These are phyloP conservation scores for Eulemur macaco DNA, from an alignment of 2,113 vertebrate genomes.

Conservation along the genomic window DNA sequence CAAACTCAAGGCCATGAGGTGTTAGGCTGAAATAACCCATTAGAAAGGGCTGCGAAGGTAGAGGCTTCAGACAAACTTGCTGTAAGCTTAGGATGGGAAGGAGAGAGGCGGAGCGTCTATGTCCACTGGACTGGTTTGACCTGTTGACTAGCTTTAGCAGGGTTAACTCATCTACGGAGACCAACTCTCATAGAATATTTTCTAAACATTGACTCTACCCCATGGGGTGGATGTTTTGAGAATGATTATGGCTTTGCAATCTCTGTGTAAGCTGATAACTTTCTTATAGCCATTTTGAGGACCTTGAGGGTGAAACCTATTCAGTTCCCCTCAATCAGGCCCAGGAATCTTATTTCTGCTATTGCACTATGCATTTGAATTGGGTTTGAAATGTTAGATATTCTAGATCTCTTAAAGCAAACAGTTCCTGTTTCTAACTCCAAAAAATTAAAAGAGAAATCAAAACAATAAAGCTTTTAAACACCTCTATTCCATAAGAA, in stretches of 20 bases:
- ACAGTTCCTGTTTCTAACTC: not conserved
- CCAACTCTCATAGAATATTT: not conserved
- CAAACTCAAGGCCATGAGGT: not conserved
- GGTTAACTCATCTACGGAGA: not conserved
- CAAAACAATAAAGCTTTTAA: not conserved
- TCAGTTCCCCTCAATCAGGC: not conserved
- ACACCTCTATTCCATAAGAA: not conserved
- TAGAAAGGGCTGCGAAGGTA: not conserved
- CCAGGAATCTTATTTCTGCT: not conserved
- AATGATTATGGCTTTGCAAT: not conserved
- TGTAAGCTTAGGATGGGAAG: not conserved
- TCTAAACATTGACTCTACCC: not conserved
- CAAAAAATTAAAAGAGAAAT: slow-evolving; percentile 8
- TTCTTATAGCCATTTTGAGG: not conserved
- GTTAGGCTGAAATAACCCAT: not conserved
- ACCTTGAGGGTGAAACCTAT: not conserved
- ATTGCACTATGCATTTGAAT: not conserved
- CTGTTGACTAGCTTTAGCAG: not conserved
- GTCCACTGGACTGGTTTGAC: not conserved
- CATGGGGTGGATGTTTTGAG: not conserved
- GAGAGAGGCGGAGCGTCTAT: not conserved
- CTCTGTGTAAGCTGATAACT: not conserved
- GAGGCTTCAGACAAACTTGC: not conserved
- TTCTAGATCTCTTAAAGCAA: not conserved
- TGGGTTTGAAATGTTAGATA: not conserved